Evolutionary conservation across 37 sponge, comb jelly and placozoan species (phyloP).

Genomic region (Cliona cf. orientalis): DNA sequence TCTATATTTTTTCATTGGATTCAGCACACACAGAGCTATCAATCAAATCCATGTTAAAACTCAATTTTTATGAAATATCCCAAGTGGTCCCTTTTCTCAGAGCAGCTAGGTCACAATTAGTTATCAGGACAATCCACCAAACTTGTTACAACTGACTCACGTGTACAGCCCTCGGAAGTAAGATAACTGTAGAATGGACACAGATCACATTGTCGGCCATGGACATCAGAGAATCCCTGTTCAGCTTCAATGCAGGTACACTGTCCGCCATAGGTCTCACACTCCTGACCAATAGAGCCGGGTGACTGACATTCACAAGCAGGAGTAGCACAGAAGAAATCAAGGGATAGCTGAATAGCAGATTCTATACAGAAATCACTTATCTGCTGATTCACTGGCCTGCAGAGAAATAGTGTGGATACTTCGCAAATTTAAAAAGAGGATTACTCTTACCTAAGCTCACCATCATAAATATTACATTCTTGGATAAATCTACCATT

Average conservation of each 20-base stretch:
- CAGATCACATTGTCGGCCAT: constrained; percentile 33
- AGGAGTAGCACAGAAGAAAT: neutral
- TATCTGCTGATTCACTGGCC: neutral
- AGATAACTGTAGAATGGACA: constrained; percentile 32
- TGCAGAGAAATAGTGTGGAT: neutral
- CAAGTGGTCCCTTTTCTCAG: too few species aligned
- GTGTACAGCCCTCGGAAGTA: constrained; percentile 31
- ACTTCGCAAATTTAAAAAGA: neutral
- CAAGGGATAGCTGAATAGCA: constrained; percentile 31
- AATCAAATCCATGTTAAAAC: too few species aligned
- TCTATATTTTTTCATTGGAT: too few species aligned
- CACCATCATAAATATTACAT: neutral
- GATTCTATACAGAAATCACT: constrained; percentile 11
- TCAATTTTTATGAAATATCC: too few species aligned
- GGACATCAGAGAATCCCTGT: neutral
- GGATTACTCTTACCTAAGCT: constrained; percentile 8
- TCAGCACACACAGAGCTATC: too few species aligned
- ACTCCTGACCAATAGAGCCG: constrained; percentile 1
- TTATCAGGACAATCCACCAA: too few species aligned
- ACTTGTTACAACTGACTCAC: too few species aligned
- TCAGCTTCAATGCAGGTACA: constrained; percentile 20
- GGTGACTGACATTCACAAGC: constrained; percentile 7
- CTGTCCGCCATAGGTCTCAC: constrained; percentile 41
- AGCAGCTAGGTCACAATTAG: too few species aligned
- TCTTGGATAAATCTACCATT: constrained; percentile 1